These are phyloP conservation scores for Glaucomys volans DNA, from an alignment of 2,113 vertebrate species.

Conservation along the genomic window DNA sequence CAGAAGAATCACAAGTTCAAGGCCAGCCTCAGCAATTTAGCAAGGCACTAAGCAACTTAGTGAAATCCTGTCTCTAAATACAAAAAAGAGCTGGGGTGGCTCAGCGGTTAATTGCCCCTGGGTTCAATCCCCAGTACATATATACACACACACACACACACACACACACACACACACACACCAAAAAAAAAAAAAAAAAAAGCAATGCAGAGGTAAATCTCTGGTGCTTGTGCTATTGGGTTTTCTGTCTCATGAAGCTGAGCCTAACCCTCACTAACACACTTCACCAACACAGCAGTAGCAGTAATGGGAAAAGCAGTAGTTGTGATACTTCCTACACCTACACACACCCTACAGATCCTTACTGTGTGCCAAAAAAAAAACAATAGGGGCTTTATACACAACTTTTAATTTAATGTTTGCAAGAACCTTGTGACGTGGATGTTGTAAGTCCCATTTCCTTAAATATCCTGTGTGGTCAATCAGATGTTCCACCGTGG, in stretches of 20 bases:
- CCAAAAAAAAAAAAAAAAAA: not conserved
- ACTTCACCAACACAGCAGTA: not conserved
- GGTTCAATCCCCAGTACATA: too few relatives aligned
- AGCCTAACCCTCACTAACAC: not conserved
- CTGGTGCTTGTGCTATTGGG: not conserved
- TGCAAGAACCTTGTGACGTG: not conserved
- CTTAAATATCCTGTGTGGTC: not conserved
- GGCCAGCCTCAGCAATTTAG: too few relatives aligned
- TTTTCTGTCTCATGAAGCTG: not conserved
- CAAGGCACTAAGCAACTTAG: too few relatives aligned
- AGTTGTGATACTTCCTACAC: not conserved
- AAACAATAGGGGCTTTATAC: not conserved
- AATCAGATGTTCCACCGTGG: not conserved
- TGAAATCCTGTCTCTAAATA: too few relatives aligned
- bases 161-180: too few relatives aligned
- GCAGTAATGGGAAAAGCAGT: not conserved
- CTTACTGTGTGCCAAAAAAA: not conserved
- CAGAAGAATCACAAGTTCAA: too few relatives aligned
- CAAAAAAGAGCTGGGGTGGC: too few relatives aligned
- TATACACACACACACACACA: too few relatives aligned
- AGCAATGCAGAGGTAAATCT: not conserved
- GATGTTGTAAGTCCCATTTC: not conserved
- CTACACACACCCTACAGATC: not conserved
- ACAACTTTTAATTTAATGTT: not conserved
- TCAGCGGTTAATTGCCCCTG: too few relatives aligned